A percentile compares a stretch with the other conserved stretches of the same genome.
These are phyloP conservation scores for Lottia scabra DNA, from an alignment of 2,888 invertebrate species.

Conservation along the genomic window DNA sequence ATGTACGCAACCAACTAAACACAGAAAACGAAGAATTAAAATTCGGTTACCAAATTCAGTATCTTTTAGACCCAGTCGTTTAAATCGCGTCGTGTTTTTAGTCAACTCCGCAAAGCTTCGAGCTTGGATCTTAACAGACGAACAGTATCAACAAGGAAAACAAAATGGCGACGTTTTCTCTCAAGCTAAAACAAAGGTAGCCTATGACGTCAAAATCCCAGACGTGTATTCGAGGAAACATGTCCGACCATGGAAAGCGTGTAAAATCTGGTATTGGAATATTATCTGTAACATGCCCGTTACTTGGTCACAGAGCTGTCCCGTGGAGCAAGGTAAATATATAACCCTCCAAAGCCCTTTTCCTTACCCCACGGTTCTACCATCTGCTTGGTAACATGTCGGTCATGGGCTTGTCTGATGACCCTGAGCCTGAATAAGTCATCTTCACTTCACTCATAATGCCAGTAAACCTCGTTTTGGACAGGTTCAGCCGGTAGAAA, in stretches of 20 bases:
- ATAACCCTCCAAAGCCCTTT: not conserved
- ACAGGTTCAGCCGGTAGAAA: too few species aligned
- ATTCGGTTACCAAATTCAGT: constrained; percentile 36
- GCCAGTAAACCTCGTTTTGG: too few species aligned
- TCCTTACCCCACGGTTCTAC: too few species aligned
- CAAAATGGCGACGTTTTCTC: constrained; percentile 28
- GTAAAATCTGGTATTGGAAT: constrained; percentile 42
- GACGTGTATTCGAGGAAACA: constrained; percentile 49
- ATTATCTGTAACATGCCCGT: constrained; percentile 28
- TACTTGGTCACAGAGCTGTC: constrained; percentile 34
- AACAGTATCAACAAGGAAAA: constrained; percentile 31
- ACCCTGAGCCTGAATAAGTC: too few species aligned
- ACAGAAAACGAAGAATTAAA: constrained; percentile 27
- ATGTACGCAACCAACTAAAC: constrained; percentile 25
- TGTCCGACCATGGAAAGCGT: constrained; percentile 29
- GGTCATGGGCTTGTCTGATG: too few species aligned
- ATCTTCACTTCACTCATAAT: too few species aligned
- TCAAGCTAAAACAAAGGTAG: constrained; percentile 39
- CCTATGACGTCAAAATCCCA: constrained; percentile 31
- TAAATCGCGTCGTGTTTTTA: constrained; percentile 34
- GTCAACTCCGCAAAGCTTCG: constrained; percentile 37
- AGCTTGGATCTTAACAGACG: constrained; percentile 48
- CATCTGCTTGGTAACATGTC: not conserved
- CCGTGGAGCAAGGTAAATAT: constrained; percentile 41
- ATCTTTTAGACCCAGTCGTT: constrained; percentile 45